Percentiles rank a stretch among this genome's conserved stretches.
Conservation (phyloP, 2,888 invertebrate genomes). For the Drosophila parthenogenetica region DNA sequence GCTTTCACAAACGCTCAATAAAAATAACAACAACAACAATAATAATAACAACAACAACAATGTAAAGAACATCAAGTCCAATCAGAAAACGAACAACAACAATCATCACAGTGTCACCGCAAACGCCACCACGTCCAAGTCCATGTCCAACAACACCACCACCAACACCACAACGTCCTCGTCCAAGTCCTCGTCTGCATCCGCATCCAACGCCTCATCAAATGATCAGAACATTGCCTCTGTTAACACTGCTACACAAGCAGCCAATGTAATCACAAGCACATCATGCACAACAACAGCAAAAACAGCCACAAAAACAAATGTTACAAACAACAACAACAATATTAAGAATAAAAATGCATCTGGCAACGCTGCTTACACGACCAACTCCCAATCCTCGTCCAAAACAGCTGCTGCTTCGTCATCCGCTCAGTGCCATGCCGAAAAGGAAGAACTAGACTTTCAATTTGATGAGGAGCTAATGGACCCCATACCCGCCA, state of each 20-base stretch:
- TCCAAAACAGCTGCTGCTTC: slow-evolving; percentile 81
- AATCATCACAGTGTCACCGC: slow-evolving; percentile 39
- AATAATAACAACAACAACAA: slow-evolving; percentile 43
- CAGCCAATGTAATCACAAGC: slow-evolving; percentile 28
- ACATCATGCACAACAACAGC: slow-evolving; percentile 41
- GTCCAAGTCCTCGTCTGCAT: slow-evolving; percentile 56
- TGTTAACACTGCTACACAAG: too few relatives aligned
- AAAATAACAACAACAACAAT: slow-evolving; percentile 59
- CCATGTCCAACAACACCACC: slow-evolving; percentile 45
- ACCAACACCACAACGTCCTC: slow-evolving; percentile 30
- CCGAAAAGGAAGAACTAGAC: slow-evolving; percentile 93
- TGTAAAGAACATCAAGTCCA: slow-evolving; percentile 52
- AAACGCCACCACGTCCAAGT: slow-evolving; percentile 55
- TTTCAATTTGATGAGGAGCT: slow-evolving; percentile 99
- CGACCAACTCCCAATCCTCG: slow-evolving; percentile 78
- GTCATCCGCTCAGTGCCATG: slow-evolving; percentile 82
- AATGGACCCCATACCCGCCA: slow-evolving; percentile 88
- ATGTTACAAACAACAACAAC: slow-evolving; percentile 43
- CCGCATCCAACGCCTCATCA: slow-evolving; percentile 63
- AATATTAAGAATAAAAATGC: slow-evolving; percentile 44
- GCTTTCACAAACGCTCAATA: slow-evolving; percentile 81
- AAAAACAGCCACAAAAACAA: slow-evolving; percentile 30
- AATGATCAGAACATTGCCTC: slow-evolving; percentile 8
- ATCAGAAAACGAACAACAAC: slow-evolving; percentile 43
- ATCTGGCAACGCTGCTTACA: slow-evolving; percentile 75